Conservation (phyloP, 2,888 invertebrate genomes). For the Cheilosia variabilis region DNA sequence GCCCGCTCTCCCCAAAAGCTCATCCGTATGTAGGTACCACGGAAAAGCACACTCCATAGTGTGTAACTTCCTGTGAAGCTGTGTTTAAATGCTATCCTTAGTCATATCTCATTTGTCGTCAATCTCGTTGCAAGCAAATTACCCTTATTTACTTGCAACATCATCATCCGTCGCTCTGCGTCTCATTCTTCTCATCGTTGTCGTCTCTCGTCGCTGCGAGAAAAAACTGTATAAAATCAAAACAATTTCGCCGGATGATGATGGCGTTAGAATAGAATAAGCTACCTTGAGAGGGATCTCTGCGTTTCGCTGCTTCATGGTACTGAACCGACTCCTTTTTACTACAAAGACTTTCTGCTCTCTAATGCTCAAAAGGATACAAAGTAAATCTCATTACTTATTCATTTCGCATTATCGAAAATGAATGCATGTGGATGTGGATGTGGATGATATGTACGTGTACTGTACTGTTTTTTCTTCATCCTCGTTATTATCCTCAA, state of each 20-base stretch:
- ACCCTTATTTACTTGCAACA: slow-evolving; percentile 72
- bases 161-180: slow-evolving; percentile 55
- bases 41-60: neutral
- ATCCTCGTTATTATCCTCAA: slow-evolving; percentile 62
- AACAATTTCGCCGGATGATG: slow-evolving; percentile 61
- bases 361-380: slow-evolving; percentile 73
- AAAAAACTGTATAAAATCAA: slow-evolving; percentile 46
- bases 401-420: slow-evolving; percentile 75
- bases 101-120: slow-evolving; percentile 71
- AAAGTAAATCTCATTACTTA: slow-evolving; percentile 75
- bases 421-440: slow-evolving; percentile 67
- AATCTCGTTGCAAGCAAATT: slow-evolving; percentile 70
- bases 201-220: neutral
- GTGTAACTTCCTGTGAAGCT: slow-evolving; percentile 11
- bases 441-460: slow-evolving; percentile 35
- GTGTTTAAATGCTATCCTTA: slow-evolving; percentile 37
- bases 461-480: slow-evolving; percentile 1
- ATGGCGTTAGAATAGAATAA: slow-evolving; percentile 65
- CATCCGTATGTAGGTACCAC: neutral
- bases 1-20: neutral
- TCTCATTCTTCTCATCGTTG: slow-evolving; percentile 28
- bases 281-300: slow-evolving; percentile 41
- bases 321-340: slow-evolving; percentile 22
- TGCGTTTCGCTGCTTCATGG: slow-evolving; percentile 33
- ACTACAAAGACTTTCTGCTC: slow-evolving; percentile 28